Conservation (phyloP, 30 jellyfish, hydroid and myxozoan genomes). For the Aurelia aurita complex sp. Pacific region DNA sequence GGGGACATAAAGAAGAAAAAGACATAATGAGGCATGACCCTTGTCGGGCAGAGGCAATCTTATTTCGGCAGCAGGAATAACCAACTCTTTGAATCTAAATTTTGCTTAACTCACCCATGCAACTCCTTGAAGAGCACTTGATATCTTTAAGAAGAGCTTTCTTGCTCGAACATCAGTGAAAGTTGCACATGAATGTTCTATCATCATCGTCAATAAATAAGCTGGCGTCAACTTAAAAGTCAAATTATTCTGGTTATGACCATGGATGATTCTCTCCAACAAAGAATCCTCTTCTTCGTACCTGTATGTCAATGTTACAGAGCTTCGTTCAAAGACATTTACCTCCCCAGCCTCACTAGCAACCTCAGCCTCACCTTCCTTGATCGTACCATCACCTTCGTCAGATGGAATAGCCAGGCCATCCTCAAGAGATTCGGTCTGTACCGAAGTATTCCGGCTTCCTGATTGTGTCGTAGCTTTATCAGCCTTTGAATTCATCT, state of each 20-base stretch:
- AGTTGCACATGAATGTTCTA: slow-evolving; percentile 97
- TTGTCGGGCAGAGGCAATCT: too few relatives aligned
- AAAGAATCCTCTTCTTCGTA: slow-evolving; percentile 78
- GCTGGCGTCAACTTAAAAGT: slow-evolving; percentile 85
- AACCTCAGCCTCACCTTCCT: background rate
- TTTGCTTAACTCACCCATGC: slow-evolving; percentile 88
- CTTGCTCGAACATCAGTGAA: slow-evolving; percentile 79
- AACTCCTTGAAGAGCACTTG: slow-evolving; percentile 93
- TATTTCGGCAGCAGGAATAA: too few relatives aligned
- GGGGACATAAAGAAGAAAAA: too few relatives aligned
- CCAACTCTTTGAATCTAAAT: background rate
- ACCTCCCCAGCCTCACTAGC: background rate
- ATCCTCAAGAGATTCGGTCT: too few relatives aligned
- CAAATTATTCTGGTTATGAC: slow-evolving; percentile 41
- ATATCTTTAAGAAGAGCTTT: slow-evolving; percentile 78
- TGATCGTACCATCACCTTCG: background rate
- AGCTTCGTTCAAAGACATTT: slow-evolving; percentile 50
- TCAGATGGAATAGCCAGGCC: slow-evolving; percentile 11
- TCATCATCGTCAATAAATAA: slow-evolving; percentile 79
- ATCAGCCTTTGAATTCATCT: slow-evolving; percentile 1
- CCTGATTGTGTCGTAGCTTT: background rate
- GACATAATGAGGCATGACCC: too few relatives aligned
- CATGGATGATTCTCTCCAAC: slow-evolving; percentile 67
- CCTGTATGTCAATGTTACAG: slow-evolving; percentile 44
- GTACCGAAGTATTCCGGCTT: background rate